Percentiles rank a stretch among this genome's conserved stretches.
These are phyloP conservation scores for Cryptoleucopteryx plumbea DNA, from an alignment of 2,113 vertebrate species.

Conservation along the genomic window DNA sequence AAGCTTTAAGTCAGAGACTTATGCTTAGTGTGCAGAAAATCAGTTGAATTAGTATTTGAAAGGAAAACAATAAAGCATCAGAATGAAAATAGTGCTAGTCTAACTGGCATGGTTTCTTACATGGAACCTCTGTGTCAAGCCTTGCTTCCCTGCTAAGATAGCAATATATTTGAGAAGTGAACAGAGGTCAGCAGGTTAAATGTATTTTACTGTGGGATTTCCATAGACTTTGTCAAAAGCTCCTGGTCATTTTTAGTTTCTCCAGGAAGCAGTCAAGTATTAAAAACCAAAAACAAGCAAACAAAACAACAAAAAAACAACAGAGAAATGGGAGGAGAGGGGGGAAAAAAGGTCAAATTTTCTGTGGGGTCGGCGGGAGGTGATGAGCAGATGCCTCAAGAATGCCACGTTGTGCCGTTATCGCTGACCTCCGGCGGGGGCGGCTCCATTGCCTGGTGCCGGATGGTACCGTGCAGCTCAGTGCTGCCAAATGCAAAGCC, in stretches of 20 bases:
- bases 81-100: neutral
- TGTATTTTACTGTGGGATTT: neutral
- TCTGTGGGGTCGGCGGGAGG: fast-evolving
- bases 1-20: neutral
- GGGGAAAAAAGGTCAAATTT: neutral
- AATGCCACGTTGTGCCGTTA: neutral
- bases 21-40: neutral
- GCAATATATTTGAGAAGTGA: neutral
- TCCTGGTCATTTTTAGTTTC: neutral
- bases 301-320: neutral
- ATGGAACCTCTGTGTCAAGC: neutral
- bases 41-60: neutral
- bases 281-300: neutral
- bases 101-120: neutral
- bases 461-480: neutral
- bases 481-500: slow-evolving; percentile 2
- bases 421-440: neutral
- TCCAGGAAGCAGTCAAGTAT: neutral
- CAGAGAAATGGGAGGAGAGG: neutral
- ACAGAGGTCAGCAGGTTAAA: neutral
- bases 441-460: neutral
- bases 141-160: neutral
- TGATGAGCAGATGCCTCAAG: neutral
- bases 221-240: neutral
- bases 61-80: neutral